A percentile compares a stretch with the other conserved stretches of the same genome.
These are phyloP conservation scores for Psittacula echo DNA, from an alignment of 2,797 vertebrate genomes.

Conservation along the genomic window DNA sequence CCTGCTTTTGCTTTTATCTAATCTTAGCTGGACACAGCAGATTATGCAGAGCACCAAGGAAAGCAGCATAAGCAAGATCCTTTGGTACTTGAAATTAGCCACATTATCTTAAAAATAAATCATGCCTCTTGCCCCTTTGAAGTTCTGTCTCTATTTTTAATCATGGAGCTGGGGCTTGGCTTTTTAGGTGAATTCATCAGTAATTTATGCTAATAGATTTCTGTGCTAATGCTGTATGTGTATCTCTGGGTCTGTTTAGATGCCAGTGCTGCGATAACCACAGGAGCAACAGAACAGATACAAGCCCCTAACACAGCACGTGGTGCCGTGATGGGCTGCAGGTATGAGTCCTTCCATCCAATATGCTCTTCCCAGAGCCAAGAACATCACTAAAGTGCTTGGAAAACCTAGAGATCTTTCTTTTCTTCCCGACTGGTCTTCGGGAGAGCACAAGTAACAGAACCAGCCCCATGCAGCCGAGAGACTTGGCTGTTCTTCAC, in stretches of 20 bases:
- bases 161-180: not conserved
- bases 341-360: not conserved
- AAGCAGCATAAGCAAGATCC: slow-evolving; percentile 54
- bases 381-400: rapidly evolving
- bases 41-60: slow-evolving; percentile 37
- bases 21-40: slow-evolving; percentile 55
- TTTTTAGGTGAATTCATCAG: slow-evolving; percentile 28
- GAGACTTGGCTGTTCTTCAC: not conserved
- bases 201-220: slow-evolving; percentile 54
- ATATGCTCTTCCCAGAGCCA: rapidly evolving
- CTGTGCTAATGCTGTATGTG: rapidly evolving
- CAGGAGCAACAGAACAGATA: not conserved
- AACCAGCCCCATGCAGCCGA: not conserved
- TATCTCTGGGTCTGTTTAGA: not conserved
- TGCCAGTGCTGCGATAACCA: not conserved
- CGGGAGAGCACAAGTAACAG: not conserved
- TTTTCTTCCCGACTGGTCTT: rapidly evolving
- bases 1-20: slow-evolving; percentile 21
- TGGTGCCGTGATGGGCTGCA: not conserved
- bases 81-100: slow-evolving; percentile 31
- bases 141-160: slow-evolving; percentile 52
- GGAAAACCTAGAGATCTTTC: not conserved
- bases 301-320: not conserved
- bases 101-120: slow-evolving; percentile 51
- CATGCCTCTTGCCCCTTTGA: slow-evolving; percentile 56